Evolutionary conservation across 2,888 invertebrate genomes (phyloP), one percentile per base, ranked within the genome.

Genomic region (Spisula subtruncata): DNA sequence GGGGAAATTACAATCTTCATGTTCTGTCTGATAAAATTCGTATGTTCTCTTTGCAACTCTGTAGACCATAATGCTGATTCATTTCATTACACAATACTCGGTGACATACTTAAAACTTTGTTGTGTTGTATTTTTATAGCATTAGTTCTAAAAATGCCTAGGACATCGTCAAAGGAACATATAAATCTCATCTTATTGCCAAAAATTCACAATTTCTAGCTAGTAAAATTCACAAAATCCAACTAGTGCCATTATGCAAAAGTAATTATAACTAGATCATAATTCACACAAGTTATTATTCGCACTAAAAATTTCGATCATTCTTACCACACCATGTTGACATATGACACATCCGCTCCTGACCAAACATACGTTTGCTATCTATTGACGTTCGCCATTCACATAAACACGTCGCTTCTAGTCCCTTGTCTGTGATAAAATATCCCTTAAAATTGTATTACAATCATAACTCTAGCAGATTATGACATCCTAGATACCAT

Each of bases 381-480:
- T 75, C 75, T 75, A 75, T 25, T 16, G 75, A 75, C 35, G 75
- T 32, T 14, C 25, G 75, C 35, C 32, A 35, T 25, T 75, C 75
- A 32, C 75, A 32, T 75, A 75, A 75, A 14, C 16, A 35, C 35
- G 32, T 35, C 75, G 32, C 16, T 32, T 35, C 5, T 25, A 14
- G 75, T 75, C 35, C 16, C 75, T 16, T 32, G 75, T 75, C 32
- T 35, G 2, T 18, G 35, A 75, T 75, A 75, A 75, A 32, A 35
- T 75, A 35, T 75, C 29, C 32, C 35, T 75, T 35, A 75, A 75
- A 75, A 75, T 35, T 35, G 35, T 75, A 35, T 75, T 18, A 75
- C 25, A 12, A 14, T 75, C 75, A 14, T 75, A 75, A 35, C 75
- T 75, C 12, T 75, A 32, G 35, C 35, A 75, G 35, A 35, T 35